phyloP scores from a whole-genome alignment of 2,888 invertebrate species.

The Tiliacea aurago region DNA sequence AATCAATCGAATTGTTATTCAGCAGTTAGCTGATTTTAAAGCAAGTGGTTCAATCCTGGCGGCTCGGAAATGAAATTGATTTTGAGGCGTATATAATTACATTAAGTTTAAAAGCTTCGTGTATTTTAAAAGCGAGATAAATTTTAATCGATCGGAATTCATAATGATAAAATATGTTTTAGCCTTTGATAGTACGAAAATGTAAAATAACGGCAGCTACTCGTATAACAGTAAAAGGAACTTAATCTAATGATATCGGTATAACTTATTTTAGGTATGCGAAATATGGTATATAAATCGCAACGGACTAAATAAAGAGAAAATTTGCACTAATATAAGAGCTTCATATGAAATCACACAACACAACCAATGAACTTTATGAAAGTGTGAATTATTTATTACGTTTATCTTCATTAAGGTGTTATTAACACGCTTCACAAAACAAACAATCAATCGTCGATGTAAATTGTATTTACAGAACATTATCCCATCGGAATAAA shows the following conservation, averaged over 20 bases:
- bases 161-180: too few species aligned
- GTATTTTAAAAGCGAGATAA: conserved; percentile 25
- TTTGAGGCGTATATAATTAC: conserved; percentile 42
- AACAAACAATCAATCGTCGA: conserved; percentile 53
- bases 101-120: conserved; percentile 41
- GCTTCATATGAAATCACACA: conserved; percentile 27
- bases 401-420: conserved; percentile 34
- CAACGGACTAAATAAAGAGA: neutral
- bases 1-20: conserved; percentile 61
- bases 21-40: conserved; percentile 37
- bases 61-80: conserved; percentile 33
- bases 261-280: conserved; percentile 20
- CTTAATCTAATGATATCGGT: conserved; percentile 9
- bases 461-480: conserved; percentile 70
- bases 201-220: neutral
- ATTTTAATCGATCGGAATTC: conserved; percentile 15
- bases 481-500: conserved; percentile 68
- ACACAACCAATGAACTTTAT: conserved; percentile 26
- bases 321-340: conserved; percentile 20
- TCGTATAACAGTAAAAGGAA: conserved; percentile 11
- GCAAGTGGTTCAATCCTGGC: conserved; percentile 8
- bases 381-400: conserved; percentile 27
- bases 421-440: conserved; percentile 43
- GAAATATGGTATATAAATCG: conserved; percentile 15
- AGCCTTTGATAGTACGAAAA: neutral